These are phyloP conservation scores for Leucosticte australis DNA, from an alignment of 2,113 vertebrate species.

Conservation along the genomic window DNA sequence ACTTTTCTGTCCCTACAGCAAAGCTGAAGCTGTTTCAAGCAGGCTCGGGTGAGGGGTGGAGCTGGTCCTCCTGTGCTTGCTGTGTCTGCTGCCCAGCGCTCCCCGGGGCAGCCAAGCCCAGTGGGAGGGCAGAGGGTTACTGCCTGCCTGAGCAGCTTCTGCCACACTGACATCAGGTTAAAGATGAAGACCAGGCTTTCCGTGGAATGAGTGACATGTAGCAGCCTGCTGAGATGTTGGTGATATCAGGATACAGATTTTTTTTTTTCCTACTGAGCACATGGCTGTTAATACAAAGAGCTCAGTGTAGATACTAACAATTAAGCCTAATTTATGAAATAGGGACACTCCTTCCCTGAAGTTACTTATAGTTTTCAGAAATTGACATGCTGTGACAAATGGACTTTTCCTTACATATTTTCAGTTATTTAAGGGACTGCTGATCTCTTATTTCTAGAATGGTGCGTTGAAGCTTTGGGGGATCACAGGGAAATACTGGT, in stretches of 20 bases:
- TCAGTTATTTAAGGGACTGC: neutral
- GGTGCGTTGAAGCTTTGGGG: neutral
- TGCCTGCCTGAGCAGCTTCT: neutral
- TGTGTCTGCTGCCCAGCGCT: neutral
- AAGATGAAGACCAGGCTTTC: constrained; percentile 26
- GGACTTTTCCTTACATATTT: neutral
- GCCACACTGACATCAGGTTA: neutral
- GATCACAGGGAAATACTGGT: neutral
- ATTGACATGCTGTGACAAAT: neutral
- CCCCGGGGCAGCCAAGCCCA: neutral
- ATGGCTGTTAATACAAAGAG: constrained; percentile 44
- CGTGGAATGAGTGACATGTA: constrained; percentile 54
- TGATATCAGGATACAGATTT: constrained; percentile 1
- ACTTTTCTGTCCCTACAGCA: neutral
- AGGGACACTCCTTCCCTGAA: neutral
- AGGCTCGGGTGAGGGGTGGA: neutral
- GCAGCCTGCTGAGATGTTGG: constrained; percentile 52
- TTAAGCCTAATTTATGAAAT: constrained; percentile 34
- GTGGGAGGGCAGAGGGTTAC: constrained; percentile 1
- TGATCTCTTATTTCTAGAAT: neutral
- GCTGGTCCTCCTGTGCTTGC: neutral
- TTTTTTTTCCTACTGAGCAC: neutral
- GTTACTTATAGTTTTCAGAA: neutral
- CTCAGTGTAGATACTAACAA: neutral
- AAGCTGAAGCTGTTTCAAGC: neutral